Evolutionary conservation across 2,113 vertebrate genomes (phyloP).

Genomic region (Peromyscus maniculatus): DNA sequence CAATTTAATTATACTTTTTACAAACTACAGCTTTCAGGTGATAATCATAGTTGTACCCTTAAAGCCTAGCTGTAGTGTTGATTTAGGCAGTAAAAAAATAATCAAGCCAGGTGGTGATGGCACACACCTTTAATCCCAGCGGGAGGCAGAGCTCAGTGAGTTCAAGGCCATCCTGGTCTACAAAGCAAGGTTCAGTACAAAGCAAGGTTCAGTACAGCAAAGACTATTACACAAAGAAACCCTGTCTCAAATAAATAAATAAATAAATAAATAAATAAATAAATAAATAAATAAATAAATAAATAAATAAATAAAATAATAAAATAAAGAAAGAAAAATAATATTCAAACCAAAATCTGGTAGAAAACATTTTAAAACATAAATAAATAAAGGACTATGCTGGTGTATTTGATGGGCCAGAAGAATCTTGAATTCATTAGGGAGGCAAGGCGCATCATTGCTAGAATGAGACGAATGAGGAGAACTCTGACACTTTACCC

Average conservation of each 20-base stretch:
- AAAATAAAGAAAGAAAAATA: no score
- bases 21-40: neutral
- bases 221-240: neutral
- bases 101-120: neutral
- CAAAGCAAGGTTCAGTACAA: neutral
- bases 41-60: neutral
- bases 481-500: neutral
- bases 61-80: neutral
- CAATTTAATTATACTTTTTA: slow-evolving; percentile 40
- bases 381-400: neutral
- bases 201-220: neutral
- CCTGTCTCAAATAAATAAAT: neutral
- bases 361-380: slow-evolving; percentile 2
- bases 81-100: slow-evolving; percentile 44
- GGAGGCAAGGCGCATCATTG: slow-evolving; percentile 19
- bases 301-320: no score
- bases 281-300: neutral
- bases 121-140: neutral
- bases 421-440: slow-evolving; percentile 22
- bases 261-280: neutral
- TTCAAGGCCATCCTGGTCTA: neutral
- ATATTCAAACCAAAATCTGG: neutral
- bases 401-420: neutral
- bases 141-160: neutral
- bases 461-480: slow-evolving; percentile 47